These are phyloP conservation scores for Recurvirostra avosetta DNA, from an alignment of 2,113 vertebrate species.

Conservation along the genomic window DNA sequence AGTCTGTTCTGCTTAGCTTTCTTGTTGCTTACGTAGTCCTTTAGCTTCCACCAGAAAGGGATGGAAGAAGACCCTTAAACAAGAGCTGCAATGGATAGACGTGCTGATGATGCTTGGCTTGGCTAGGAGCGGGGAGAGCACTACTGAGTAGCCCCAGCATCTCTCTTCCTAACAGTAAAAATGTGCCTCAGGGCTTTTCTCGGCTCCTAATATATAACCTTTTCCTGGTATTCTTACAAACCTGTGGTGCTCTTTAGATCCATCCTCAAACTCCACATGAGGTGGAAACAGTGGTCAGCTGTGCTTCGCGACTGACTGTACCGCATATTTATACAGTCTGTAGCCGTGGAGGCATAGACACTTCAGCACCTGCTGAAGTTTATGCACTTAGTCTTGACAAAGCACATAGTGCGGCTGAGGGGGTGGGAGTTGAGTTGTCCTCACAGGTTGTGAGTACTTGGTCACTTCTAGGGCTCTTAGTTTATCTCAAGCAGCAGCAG, in stretches of 20 bases:
- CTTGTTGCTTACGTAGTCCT: neutral
- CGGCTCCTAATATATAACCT: neutral
- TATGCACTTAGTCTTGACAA: neutral
- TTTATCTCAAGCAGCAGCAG: neutral
- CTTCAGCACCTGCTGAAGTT: neutral
- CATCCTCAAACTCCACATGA: neutral
- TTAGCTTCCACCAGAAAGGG: neutral
- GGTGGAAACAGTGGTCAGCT: too few relatives aligned
- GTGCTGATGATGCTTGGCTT: neutral
- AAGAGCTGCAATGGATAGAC: neutral
- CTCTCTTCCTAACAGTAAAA: neutral
- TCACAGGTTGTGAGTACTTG: neutral
- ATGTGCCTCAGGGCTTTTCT: neutral
- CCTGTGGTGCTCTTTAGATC: neutral
- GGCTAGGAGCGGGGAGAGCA: neutral
- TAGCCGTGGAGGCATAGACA: neutral
- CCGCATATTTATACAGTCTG: neutral
- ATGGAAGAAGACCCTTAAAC: neutral
- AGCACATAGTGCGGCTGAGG: rapidly evolving
- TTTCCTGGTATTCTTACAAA: neutral
- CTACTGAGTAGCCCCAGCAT: neutral
- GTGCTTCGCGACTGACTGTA: too few relatives aligned
- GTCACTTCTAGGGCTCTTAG: neutral
- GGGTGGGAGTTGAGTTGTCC: neutral
- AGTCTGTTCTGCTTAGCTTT: neutral